Percentiles rank a stretch among this genome's conserved stretches.
Evolutionary conservation across 2,113 vertebrate genomes (phyloP).

Genomic region (Amphiprion ocellaris): DNA sequence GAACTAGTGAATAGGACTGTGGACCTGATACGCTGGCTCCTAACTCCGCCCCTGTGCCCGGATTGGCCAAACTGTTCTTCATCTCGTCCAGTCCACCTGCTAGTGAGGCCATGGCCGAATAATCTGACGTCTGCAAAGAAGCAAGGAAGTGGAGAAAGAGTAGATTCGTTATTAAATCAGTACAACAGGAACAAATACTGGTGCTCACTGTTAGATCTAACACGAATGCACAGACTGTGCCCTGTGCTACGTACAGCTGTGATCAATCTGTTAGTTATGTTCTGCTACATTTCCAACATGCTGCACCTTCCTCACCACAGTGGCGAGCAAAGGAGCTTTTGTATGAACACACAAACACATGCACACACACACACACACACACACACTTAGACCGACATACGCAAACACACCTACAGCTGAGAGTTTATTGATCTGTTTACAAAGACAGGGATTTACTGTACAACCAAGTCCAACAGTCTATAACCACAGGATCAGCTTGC

Average conservation of each 20-base stretch:
- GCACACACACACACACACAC: conserved; percentile 42
- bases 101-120: conserved; percentile 96
- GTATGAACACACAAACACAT: conserved; percentile 34
- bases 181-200: conserved; percentile 31
- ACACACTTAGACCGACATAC: conserved; percentile 35
- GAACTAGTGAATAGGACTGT: conserved; percentile 95
- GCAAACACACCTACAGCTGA: conserved; percentile 63
- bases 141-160: conserved; percentile 62
- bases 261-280: conserved; percentile 49
- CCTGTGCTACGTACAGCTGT: conserved; percentile 35
- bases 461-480: conserved; percentile 77
- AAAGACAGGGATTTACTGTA: conserved; percentile 83
- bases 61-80: conserved; percentile 95
- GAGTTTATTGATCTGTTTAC: conserved; percentile 83
- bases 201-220: conserved; percentile 16
- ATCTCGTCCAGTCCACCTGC: conserved; percentile 97
- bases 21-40: conserved; percentile 92
- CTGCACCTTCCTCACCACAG: conserved; percentile 14
- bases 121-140: conserved; percentile 91
- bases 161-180: conserved; percentile 18
- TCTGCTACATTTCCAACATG: conserved; percentile 32
- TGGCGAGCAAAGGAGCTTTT: conserved; percentile 43
- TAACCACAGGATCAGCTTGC: conserved; percentile 75
- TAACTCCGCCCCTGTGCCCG: conserved; percentile 90
- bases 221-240: background rate